Evolutionary conservation across 2,113 vertebrate genomes (phyloP).

Genomic region (Crotalus tigris): DNA sequence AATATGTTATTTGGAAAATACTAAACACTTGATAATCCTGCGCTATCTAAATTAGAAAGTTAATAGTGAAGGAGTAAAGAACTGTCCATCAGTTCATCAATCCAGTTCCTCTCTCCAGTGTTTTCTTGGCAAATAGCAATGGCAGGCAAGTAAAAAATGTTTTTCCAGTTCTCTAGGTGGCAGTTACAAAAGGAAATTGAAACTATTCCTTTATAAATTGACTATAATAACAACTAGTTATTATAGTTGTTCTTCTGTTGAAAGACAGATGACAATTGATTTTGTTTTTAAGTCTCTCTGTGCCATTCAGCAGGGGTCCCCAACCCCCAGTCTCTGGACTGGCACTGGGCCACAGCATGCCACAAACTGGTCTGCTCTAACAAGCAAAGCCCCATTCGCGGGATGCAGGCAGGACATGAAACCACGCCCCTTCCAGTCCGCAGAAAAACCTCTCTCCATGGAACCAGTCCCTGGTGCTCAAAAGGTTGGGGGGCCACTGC

Average conservation of each 20-base stretch:
- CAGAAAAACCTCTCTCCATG: too few species aligned
- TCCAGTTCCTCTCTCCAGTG: neutral
- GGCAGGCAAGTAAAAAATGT: neutral
- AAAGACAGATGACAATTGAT: neutral
- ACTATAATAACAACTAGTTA: neutral
- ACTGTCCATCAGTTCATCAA: neutral
- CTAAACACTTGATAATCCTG: conserved; percentile 6
- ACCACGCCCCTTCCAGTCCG: too few species aligned
- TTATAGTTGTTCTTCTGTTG: neutral
- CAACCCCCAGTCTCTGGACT: too few species aligned
- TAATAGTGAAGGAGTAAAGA: neutral
- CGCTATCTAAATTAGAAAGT: neutral
- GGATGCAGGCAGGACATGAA: too few species aligned
- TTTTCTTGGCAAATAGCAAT: neutral
- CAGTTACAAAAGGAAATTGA: neutral
- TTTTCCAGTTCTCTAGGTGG: neutral
- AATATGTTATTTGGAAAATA: neutral
- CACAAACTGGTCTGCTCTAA: too few species aligned
- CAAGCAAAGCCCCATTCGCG: too few species aligned
- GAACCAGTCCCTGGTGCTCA: too few species aligned
- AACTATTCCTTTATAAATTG: neutral
- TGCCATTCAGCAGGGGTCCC: too few species aligned
- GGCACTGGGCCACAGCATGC: too few species aligned
- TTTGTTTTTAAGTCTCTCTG: neutral
- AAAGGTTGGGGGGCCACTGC: too few species aligned